A percentile compares a stretch with the other conserved stretches of the same genome.
Conservation (phyloP, 2,113 vertebrate genomes). For the Neogale vison region DNA sequence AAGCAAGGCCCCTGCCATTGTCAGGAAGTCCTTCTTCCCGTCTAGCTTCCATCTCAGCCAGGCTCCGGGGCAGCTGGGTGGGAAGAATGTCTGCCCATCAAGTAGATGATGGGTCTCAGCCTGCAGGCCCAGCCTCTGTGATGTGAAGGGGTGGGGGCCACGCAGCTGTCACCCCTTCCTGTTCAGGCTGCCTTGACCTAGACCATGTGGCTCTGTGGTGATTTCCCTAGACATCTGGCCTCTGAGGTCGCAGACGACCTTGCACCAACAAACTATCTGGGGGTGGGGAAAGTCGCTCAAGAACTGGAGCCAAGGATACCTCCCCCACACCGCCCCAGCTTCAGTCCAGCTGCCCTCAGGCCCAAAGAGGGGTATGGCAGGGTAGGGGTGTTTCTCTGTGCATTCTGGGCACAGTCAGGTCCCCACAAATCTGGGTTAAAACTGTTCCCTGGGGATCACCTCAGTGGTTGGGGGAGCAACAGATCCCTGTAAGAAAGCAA, state of each 20-base stretch:
- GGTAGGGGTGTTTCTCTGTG: neutral
- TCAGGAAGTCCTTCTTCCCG: constrained; percentile 42
- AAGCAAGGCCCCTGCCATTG: neutral
- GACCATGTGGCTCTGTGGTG: neutral
- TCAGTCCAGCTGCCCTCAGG: neutral
- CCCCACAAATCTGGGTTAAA: neutral
- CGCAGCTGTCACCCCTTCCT: neutral
- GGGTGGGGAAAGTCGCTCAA: neutral
- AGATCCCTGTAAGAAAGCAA: neutral
- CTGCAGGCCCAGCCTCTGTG: neutral
- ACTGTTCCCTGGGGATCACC: neutral
- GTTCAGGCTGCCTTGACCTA: neutral
- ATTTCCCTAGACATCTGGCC: neutral
- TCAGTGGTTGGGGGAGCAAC: neutral
- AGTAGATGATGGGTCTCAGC: neutral
- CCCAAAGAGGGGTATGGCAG: neutral
- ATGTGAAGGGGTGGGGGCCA: neutral
- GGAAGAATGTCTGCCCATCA: neutral
- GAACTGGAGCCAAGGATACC: neutral
- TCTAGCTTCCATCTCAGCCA: neutral
- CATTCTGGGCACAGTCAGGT: neutral
- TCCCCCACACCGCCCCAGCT: neutral
- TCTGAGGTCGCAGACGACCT: neutral
- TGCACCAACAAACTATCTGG: neutral
- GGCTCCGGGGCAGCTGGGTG: neutral